Base-by-base conservation (phyloP, 2,888 invertebrate species). In the Chironomus tentans region DNA sequence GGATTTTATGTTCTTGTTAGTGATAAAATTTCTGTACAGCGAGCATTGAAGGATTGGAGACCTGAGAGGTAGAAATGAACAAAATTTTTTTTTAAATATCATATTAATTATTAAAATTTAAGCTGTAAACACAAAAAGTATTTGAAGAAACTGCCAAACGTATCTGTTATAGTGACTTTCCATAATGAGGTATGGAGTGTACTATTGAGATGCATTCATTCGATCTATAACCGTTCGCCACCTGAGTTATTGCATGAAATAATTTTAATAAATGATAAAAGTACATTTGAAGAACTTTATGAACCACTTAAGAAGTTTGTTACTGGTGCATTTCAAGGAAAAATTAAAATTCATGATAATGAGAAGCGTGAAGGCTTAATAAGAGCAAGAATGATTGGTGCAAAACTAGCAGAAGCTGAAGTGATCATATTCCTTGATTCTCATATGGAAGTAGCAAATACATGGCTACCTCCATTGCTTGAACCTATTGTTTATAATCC, bases 361-460 rank as follows among this genome's bases (percentile, higher is more conserved):
- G 88, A 88, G 68, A 89, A 89, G 79, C 87, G 97, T 77, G 93
- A 92, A 2, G 97, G 97, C 4, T 84, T 97, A 76, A 97, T 97
- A 70, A 88, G 95, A 78, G 97, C 97, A 0, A 87, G 97, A 78
- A 87, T 97, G 74, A 85, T 92, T 81, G 97, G 97, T 65, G 95
- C 95, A n/a, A 89, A 88, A 80, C 87, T 89, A 79, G 93, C 93
- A 1, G 87, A 86, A 72, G 97, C 95, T 0, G 91, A 95, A 81
- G 94, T 92, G 5, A 86, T 97, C 70, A 93, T 95, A 3, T 97
- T 97, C 81, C 85, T 97, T 13, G 97, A 97, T 83, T 95, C 96
- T 47, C 97, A 97, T 84, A 96, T 95, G 84, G 97, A 97, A 87
- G 94, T 94, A 80, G 91, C 93, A 77, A 86, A 86, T 80, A 92